Evolutionary conservation across 2,888 invertebrate genomes (phyloP).

Genomic region (Megastigmus dorsalis): DNA sequence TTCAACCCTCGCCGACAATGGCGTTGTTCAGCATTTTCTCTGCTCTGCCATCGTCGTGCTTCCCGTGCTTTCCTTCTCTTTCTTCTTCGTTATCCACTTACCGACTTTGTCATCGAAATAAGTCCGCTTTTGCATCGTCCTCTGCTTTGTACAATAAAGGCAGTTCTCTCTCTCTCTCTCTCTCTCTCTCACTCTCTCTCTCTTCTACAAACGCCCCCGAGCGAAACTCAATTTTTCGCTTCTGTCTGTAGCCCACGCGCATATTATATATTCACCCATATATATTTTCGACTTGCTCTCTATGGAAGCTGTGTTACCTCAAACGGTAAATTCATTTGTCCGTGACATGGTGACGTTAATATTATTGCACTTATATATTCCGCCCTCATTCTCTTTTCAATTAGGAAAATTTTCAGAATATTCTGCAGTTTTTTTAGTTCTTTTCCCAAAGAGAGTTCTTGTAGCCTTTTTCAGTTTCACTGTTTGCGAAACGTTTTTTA

Average conservation of each 20-base stretch:
- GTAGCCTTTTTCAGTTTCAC: background rate
- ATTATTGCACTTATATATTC: too few species aligned
- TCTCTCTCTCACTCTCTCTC: background rate
- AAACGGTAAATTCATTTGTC: too few species aligned
- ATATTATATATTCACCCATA: too few species aligned
- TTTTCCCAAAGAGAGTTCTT: background rate
- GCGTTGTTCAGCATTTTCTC: constrained; percentile 7
- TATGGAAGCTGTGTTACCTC: too few species aligned
- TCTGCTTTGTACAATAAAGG: background rate
- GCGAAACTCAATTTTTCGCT: too few species aligned
- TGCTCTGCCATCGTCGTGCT: too few species aligned
- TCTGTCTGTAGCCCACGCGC: too few species aligned
- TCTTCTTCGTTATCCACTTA: constrained; percentile 4
- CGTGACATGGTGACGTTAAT: too few species aligned
- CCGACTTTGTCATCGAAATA: constrained; percentile 1
- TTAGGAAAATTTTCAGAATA: constrained; percentile 17
- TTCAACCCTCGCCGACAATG: constrained; percentile 12
- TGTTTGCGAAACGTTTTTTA: constrained; percentile 8
- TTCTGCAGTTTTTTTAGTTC: too few species aligned
- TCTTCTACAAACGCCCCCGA: background rate
- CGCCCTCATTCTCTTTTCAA: constrained; percentile 11
- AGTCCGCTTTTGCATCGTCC: background rate
- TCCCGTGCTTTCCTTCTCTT: too few species aligned
- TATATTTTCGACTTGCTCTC: too few species aligned
- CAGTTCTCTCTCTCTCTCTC: background rate